phyloP scores from a whole-genome alignment of 2,113 vertebrate genomes.

The Phalacrocorax aristotelis region DNA sequence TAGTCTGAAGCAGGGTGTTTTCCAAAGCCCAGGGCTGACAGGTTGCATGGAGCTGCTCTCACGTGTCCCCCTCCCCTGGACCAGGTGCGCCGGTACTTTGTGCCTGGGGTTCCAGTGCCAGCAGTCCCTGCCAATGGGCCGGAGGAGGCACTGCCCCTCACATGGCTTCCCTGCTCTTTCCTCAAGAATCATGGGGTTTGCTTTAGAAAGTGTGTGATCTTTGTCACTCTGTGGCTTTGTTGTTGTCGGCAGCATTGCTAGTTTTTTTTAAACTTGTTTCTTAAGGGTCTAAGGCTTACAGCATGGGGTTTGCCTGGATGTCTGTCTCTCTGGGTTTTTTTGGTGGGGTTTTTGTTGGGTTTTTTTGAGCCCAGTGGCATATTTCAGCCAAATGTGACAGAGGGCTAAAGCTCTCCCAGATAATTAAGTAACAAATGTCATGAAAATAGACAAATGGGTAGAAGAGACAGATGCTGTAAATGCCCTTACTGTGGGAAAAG shows the following conservation, averaged over 20 bases:
- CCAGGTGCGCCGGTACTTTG: accelerated
- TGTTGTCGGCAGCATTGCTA: accelerated
- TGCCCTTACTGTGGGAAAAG: constrained; percentile 52
- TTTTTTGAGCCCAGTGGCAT: neutral
- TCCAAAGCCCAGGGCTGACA: neutral
- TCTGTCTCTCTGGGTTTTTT: neutral
- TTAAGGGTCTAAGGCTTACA: neutral
- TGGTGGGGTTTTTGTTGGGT: too few relatives aligned
- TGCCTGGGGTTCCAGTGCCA: neutral
- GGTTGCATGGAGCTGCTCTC: neutral
- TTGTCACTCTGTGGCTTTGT: neutral
- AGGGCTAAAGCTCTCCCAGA: constrained; percentile 15
- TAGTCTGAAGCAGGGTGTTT: neutral
- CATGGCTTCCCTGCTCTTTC: neutral
- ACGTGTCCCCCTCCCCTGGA: accelerated
- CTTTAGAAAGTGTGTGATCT: neutral
- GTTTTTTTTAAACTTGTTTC: neutral
- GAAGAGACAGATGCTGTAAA: constrained; percentile 20
- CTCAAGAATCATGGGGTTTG: neutral
- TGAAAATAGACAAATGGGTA: constrained; percentile 21
- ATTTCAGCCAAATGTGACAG: constrained; percentile 30
- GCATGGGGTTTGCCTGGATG: neutral
- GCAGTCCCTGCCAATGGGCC: neutral
- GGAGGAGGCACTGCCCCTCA: neutral
- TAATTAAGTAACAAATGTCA: constrained; percentile 37